Evolutionary conservation across 2,888 invertebrate genomes (phyloP).

Genomic region (Caenorhabditis imperialis): DNA sequence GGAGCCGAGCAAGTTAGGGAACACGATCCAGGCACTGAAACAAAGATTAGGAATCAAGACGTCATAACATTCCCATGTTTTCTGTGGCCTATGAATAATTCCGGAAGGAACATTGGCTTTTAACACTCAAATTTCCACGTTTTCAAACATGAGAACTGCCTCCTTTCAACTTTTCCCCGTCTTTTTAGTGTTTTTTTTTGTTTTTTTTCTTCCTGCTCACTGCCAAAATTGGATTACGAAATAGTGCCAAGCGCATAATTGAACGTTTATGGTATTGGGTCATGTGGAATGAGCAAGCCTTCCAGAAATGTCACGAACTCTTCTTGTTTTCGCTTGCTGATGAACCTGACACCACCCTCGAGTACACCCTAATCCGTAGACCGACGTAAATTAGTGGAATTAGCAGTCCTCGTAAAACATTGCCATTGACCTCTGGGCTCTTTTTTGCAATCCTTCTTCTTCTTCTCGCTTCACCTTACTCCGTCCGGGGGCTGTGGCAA

Average conservation of each 20-base stretch:
- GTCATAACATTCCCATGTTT: no score
- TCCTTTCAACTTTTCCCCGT: no score
- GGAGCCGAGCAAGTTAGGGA: slow-evolving; percentile 80
- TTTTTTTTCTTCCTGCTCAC: no score
- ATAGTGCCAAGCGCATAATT: slow-evolving; percentile 3
- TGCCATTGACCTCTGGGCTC: not conserved
- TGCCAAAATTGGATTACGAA: no score
- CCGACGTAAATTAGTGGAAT: slow-evolving; percentile 1
- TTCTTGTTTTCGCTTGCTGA: not conserved
- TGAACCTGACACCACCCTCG: no score
- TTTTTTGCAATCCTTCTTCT: slow-evolving; percentile 5
- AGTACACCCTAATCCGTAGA: not conserved
- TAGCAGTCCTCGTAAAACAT: slow-evolving; percentile 10
- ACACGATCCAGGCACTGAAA: slow-evolving; percentile 79
- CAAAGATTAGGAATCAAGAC: no score
- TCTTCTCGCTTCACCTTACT: slow-evolving; percentile 4
- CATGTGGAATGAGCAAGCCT: no score
- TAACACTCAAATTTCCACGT: not conserved
- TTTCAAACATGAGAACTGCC: not conserved
- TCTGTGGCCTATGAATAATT: slow-evolving; percentile 25
- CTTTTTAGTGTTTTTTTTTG: no score
- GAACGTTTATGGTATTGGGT: slow-evolving; percentile 6
- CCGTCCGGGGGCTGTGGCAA: slow-evolving; percentile 17
- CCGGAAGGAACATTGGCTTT: slow-evolving; percentile 5
- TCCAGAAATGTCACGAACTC: not conserved